Evolutionary conservation across 2,888 invertebrate species (phyloP), one percentile per base, ranked within the genome.

Genomic region (Cataglyphis albicans): DNA sequence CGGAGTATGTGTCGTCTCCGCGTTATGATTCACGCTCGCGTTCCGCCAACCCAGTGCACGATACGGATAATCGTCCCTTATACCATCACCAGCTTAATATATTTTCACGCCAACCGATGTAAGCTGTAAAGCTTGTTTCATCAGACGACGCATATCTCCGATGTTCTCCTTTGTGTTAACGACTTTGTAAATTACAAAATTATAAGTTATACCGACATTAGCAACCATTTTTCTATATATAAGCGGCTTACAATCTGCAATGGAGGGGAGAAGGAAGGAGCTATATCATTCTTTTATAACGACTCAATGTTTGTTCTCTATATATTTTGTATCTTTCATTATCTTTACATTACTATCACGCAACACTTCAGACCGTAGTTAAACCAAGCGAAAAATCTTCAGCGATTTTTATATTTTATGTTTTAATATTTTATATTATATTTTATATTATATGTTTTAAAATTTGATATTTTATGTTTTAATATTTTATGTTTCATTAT

Each of bases 161-260:
- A 64, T 70, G 88, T 64, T 84, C 83, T 78, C 81, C 88, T 88
- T 86, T 85, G 84, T 83, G 84, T 88, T 76, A 80, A 85, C 75
- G 61, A 55, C 64, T n/a, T 52, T 59, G 35, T 48, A 70, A 74
- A 74, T 88, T 88, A 80, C 83, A 84, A 88, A 84, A 88, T 63
- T 48, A 41, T 32, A 12, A 81, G 72, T 74, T 74, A 57, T 75
- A 61, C 35, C 59, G 74, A 57, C 25, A 44, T 44, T 64, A 38
- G 32, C 38, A 41, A 29, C 52, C 48, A 61, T 74, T 81, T 84
- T 65, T 86, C 78, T 76, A 38, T 78, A 70, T 32, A 70, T 78
- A 70, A 78, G 15, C 57, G 29, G 41, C 41, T 32, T 41, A 70
- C 44, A 70, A 78, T 57, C 41, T 32, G 41, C 32, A 61, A 18